Percentiles rank a stretch among this genome's conserved stretches.
Conservation (phyloP, 1,140 invertebrate genomes). For the Trialeurodes vaporariorum region DNA sequence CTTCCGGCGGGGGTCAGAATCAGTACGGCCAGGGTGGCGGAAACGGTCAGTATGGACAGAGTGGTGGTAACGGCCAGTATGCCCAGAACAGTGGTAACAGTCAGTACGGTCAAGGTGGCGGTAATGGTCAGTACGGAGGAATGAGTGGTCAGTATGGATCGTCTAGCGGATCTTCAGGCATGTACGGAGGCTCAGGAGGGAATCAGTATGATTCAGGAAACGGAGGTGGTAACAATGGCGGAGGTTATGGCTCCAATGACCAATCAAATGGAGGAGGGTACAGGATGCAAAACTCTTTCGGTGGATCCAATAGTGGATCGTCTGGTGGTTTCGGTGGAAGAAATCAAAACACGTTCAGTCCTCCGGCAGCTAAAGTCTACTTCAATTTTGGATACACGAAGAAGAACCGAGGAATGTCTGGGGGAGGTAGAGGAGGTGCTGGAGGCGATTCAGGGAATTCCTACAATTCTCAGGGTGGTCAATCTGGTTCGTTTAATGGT, state of each 20-base stretch:
- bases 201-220: not conserved
- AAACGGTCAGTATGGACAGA: not conserved
- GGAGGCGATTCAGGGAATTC: not conserved
- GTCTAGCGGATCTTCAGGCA: not conserved
- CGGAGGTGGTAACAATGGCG: not conserved
- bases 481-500: no score
- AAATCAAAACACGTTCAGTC: not conserved
- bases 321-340: not conserved
- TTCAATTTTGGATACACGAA: not conserved
- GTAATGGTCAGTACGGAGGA: not conserved
- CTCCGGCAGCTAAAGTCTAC: not conserved
- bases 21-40: not conserved
- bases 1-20: not conserved
- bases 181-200: not conserved
- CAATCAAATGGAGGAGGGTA: not conserved
- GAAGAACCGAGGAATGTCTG: not conserved
- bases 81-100: not conserved
- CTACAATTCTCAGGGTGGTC: not conserved
- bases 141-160: not conserved
- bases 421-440: not conserved
- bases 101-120: not conserved
- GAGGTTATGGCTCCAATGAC: not conserved
- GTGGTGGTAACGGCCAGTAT: not conserved
- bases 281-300: not conserved
- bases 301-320: not conserved